Percentiles rank a stretch among this genome's conserved stretches.
phyloP scores from a whole-genome alignment of 2,888 invertebrate species.

The Parascotia fuliginaria region DNA sequence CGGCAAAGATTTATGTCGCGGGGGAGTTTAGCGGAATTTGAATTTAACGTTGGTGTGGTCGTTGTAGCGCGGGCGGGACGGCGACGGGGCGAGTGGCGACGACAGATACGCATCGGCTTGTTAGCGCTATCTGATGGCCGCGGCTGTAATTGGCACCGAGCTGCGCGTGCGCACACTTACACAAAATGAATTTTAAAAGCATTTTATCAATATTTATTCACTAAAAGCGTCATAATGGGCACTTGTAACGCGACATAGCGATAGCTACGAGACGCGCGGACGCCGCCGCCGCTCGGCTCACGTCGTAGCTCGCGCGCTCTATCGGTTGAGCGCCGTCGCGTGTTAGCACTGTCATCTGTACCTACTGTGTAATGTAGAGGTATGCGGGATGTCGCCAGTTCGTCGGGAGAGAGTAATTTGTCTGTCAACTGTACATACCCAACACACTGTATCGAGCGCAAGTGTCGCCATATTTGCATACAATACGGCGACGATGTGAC shows the following conservation, averaged over 20 bases:
- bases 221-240: constrained; percentile 39
- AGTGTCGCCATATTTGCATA: constrained; percentile 57
- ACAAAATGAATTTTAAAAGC: constrained; percentile 57
- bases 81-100: constrained; percentile 39
- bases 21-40: constrained; percentile 74
- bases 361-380: too few relatives aligned
- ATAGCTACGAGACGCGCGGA: constrained; percentile 15
- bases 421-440: background rate
- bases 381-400: background rate
- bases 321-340: too few relatives aligned
- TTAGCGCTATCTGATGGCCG: constrained; percentile 82
- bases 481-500: constrained; percentile 50
- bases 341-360: too few relatives aligned
- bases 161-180: constrained; percentile 59
- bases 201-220: constrained; percentile 52
- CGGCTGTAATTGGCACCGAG: constrained; percentile 80
- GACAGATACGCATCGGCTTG: constrained; percentile 81
- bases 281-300: background rate
- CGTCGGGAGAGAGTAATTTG: background rate
- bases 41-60: constrained; percentile 58
- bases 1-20: constrained; percentile 62
- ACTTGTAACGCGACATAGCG: constrained; percentile 21
- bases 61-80: constrained; percentile 30
- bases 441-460: constrained; percentile 1
- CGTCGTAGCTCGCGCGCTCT: too few relatives aligned